Percentiles rank a stretch among this genome's conserved stretches.
Conservation (phyloP, 2,888 invertebrate species). For the Scaptomyza cyrtandrae region DNA sequence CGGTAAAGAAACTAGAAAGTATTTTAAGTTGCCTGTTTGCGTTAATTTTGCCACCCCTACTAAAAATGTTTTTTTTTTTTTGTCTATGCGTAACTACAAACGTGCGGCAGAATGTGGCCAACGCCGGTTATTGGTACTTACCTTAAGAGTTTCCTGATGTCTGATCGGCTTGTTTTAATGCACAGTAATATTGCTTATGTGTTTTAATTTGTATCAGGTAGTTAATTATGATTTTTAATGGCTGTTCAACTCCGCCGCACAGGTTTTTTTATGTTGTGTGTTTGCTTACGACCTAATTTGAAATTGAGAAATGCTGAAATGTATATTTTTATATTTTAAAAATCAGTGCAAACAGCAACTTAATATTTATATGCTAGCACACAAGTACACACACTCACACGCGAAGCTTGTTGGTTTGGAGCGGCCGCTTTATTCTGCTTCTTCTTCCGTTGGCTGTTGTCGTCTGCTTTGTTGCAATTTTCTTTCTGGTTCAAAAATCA, state of each 20-base stretch:
- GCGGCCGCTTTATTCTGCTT: conserved; percentile 65
- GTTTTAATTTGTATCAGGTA: conserved; percentile 39
- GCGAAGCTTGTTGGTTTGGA: conserved; percentile 57
- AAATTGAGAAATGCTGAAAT: conserved; percentile 54
- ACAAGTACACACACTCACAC: conserved; percentile 43
- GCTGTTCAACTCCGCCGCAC: conserved; percentile 28
- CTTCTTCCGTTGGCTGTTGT: conserved; percentile 46
- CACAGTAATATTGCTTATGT: conserved; percentile 68
- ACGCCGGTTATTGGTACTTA: conserved; percentile 61
- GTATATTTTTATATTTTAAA: conserved; percentile 23
- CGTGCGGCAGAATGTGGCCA: conserved; percentile 52
- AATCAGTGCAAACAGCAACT: conserved; percentile 36
- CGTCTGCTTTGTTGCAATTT: conserved; percentile 71
- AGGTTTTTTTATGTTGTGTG: conserved; percentile 16
- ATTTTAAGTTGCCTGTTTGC: conserved; percentile 17
- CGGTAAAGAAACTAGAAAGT: conserved; percentile 28
- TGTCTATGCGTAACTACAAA: conserved; percentile 14
- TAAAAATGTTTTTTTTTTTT: conserved; percentile 32
- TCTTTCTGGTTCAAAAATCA: conserved; percentile 49
- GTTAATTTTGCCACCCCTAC: conserved; percentile 52
- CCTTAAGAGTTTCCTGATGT: conserved; percentile 40
- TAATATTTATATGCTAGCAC: conserved; percentile 43
- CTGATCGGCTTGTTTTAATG: conserved; percentile 50
- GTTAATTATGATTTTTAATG: conserved; percentile 22
- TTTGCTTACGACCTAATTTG: conserved; percentile 22